Evolutionary conservation across 2,888 invertebrate species (phyloP), one percentile per base, ranked within the genome.

Genomic region (Oscheius onirici): DNA sequence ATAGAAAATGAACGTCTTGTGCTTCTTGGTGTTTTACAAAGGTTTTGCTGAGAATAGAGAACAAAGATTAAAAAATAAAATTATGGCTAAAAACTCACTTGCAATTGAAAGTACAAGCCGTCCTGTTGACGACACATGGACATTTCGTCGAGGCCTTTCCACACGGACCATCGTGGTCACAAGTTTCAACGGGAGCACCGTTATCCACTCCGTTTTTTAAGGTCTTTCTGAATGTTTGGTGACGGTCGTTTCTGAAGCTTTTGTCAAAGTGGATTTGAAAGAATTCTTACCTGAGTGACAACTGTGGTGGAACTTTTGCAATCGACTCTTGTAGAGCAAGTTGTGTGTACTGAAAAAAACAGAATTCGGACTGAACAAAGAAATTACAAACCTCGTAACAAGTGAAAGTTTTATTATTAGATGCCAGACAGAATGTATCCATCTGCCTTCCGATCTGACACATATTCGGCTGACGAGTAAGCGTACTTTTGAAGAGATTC

Each of bases 121-220:
- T 17, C 13, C 41, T 63, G 13, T 22, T 26, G 8, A 24, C 22
- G 24, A 10, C 40, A 24, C 70, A 70, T 24, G 3, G 52, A 52
- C 70, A 70, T 28, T 69, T 44, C 15, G 26, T 28, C 17, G 41
- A 17, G 6, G 8, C 20, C 20, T 24, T 13, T 17, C 41, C 24
- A 51, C 70, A 63, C 2, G 51, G 40, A 26, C 70, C 70, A 1
- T 61, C 63, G 28, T 70, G 70, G 22, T 52, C 26, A 26, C 70
- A 70, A 17, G 58, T 49, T 1, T n/a, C 24, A 15, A 28, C 20
- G 2, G 51, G 3, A n/a, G 13, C 52, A n/a, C 11, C 17, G 20
- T 66, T 66, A 46, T 49, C 46, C 20, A 63, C 28, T 11, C 17
- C 43, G 20, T 60, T 17, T 22, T 17, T 44, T 6, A 55, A 24